Evolutionary conservation across 1,140 invertebrate species (phyloP).

Genomic region (Aphaenogaster rudis): DNA sequence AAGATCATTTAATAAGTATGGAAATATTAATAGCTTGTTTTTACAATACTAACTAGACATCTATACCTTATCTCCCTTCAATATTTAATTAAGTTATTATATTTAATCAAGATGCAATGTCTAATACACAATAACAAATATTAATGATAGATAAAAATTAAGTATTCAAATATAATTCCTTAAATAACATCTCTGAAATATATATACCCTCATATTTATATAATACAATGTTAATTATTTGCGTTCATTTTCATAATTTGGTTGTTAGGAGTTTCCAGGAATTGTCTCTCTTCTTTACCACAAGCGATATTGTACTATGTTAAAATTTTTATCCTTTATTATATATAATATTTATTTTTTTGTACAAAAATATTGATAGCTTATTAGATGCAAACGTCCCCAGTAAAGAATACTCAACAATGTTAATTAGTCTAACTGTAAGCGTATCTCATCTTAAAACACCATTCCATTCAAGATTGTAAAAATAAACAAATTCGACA

Average conservation of each 20-base stretch:
- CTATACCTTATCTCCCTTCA: no score
- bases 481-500: slow-evolving; percentile 55
- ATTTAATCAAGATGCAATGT: no score
- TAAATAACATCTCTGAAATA: no score
- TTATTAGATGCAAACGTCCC: background rate
- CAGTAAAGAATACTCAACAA: background rate
- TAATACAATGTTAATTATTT: background rate
- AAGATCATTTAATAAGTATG: no score
- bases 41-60: no score
- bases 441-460: slow-evolving; percentile 5
- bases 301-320: background rate
- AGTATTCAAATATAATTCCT: background rate
- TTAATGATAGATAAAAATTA: background rate
- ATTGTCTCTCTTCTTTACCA: background rate
- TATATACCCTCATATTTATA: background rate
- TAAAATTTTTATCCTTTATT: background rate
- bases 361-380: background rate
- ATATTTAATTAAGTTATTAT: no score
- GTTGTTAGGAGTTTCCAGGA: background rate
- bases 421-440: background rate
- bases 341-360: background rate
- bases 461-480: background rate
- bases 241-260: background rate
- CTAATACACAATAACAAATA: background rate
- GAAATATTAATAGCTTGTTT: no score